Conservation (phyloP, 2,113 vertebrate species). For the Corythoichthys haematopterus region DNA sequence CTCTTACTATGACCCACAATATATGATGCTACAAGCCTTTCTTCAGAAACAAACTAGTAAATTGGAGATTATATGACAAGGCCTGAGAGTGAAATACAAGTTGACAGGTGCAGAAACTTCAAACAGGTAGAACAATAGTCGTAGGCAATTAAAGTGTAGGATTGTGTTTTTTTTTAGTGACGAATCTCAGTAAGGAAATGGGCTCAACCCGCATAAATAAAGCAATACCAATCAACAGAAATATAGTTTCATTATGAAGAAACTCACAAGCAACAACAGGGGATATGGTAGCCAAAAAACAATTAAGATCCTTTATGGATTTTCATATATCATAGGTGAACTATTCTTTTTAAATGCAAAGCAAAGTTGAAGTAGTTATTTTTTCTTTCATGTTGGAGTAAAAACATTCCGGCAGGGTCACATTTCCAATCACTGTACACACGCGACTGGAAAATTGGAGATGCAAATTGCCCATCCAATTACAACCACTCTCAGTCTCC, state of each 20-base stretch:
- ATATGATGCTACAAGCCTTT: background rate
- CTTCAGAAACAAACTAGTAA: background rate
- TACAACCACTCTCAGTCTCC: background rate
- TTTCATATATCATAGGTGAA: background rate
- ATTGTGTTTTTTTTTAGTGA: slow-evolving; percentile 36
- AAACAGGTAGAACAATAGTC: slow-evolving; percentile 15
- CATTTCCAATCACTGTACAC: slow-evolving; percentile 45
- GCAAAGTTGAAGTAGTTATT: background rate
- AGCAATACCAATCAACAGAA: background rate
- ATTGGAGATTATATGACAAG: background rate
- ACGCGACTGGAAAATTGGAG: slow-evolving; percentile 18
- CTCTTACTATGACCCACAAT: background rate
- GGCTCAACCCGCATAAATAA: background rate
- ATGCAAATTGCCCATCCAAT: background rate
- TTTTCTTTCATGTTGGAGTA: background rate
- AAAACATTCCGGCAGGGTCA: slow-evolving; percentile 15
- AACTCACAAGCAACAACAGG: background rate
- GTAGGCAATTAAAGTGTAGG: slow-evolving; percentile 42
- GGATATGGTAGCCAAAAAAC: background rate
- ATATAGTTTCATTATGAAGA: background rate
- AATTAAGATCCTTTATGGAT: background rate
- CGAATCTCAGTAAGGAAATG: slow-evolving; percentile 3
- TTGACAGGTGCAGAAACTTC: slow-evolving; percentile 4
- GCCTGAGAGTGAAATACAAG: background rate
- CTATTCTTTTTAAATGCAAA: background rate